Evolutionary conservation across 2,113 vertebrate species (phyloP).

Genomic region (Oreocharis arfaki): DNA sequence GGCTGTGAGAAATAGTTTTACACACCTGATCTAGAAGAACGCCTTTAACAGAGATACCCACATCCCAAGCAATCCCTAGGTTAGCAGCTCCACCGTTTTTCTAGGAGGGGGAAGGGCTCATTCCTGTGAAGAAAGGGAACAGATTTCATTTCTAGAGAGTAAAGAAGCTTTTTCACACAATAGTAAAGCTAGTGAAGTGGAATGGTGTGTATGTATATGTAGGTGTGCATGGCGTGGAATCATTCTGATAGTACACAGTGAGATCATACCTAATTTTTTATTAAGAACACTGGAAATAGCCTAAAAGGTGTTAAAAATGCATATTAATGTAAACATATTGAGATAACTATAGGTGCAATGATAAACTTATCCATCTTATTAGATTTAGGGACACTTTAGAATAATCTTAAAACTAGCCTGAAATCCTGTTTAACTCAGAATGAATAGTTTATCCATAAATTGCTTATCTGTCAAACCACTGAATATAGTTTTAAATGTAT

Average conservation of each 20-base stretch:
- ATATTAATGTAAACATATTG: neutral
- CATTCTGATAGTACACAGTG: neutral
- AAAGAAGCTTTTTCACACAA: neutral
- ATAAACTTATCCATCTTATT: neutral
- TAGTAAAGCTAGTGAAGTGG: neutral
- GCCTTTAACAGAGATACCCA: neutral
- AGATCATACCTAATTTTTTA: neutral
- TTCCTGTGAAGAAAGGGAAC: neutral
- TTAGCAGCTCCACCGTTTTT: neutral
- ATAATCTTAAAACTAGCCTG: neutral
- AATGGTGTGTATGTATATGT: neutral
- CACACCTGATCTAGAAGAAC: neutral
- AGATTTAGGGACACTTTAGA: neutral
- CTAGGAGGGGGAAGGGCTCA: neutral
- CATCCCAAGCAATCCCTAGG: rapidly evolving
- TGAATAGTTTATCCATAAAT: neutral
- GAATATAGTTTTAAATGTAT: neutral
- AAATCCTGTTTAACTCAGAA: neutral
- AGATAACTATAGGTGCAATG: neutral
- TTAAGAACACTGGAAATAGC: neutral
- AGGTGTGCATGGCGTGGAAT: neutral
- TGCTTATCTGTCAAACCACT: neutral
- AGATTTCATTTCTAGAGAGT: neutral
- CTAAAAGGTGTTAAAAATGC: neutral
- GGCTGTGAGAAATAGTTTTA: neutral